These are phyloP conservation scores for Nipponia nippon DNA, from an alignment of 2,113 vertebrate genomes.

Conservation along the genomic window DNA sequence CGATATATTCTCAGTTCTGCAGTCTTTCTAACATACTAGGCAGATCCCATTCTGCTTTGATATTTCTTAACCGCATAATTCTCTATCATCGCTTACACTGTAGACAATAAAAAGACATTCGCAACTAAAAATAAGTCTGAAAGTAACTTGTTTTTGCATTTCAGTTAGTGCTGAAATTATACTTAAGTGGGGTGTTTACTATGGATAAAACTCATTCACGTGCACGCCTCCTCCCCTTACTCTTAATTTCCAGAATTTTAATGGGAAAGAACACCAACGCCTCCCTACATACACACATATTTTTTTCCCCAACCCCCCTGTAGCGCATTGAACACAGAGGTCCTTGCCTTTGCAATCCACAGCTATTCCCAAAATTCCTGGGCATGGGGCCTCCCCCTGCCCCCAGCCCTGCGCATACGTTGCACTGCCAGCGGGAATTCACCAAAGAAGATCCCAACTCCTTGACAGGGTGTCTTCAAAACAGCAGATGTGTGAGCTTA, in stretches of 20 bases:
- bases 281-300: not conserved
- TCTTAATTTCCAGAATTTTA: not conserved
- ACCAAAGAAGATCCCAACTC: not conserved
- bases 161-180: not conserved
- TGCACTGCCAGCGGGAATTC: not conserved
- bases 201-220: not conserved
- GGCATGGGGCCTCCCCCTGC: accelerated
- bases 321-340: accelerated
- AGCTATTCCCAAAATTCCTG: not conserved
- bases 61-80: not conserved
- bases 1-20: accelerated
- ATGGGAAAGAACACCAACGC: not conserved
- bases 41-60: not conserved
- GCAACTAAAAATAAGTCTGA: not conserved
- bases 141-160: not conserved
- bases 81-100: not conserved
- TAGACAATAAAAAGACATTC: not conserved
- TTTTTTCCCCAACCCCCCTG: not conserved
- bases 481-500: not conserved
- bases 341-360: not conserved
- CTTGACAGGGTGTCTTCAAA: not conserved
- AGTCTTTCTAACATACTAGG: not conserved
- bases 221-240: not conserved
- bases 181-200: not conserved
- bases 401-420: not conserved